These are phyloP conservation scores for Pelagia noctiluca DNA, from an alignment of 30 jellyfish, hydroid and myxozoan species.

Conservation along the genomic window DNA sequence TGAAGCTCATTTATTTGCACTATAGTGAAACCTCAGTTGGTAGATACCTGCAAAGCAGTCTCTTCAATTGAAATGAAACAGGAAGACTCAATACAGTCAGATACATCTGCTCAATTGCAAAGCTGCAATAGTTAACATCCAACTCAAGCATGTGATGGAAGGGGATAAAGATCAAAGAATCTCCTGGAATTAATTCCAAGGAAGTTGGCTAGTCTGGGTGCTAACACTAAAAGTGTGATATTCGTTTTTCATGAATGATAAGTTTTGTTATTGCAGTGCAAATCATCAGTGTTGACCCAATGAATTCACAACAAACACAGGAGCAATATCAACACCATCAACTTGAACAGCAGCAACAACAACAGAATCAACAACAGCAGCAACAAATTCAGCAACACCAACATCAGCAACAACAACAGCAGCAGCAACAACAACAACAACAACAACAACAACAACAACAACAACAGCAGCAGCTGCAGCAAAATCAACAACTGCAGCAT, in stretches of 20 bases:
- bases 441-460: slow-evolving; percentile 72
- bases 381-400: slow-evolving; percentile 22
- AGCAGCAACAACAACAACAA: slow-evolving; percentile 18
- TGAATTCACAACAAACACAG: slow-evolving; percentile 1
- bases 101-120: no score
- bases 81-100: no score
- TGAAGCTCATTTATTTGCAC: no score
- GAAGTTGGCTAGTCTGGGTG: no score
- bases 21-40: no score
- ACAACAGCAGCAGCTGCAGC: slow-evolving; percentile 47
- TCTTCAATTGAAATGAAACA: no score
- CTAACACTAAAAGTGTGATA: no score
- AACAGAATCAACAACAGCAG: slow-evolving; percentile 11
- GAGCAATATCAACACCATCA: neutral
- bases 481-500: slow-evolving; percentile 41
- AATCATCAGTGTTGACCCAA: slow-evolving; percentile 23
- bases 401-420: slow-evolving; percentile 34
- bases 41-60: no score
- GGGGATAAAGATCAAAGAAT: no score
- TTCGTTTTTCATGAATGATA: slow-evolving; percentile 6
- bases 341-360: neutral
- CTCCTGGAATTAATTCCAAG: no score
- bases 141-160: no score
- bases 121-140: no score
- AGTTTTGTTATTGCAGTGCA: slow-evolving; percentile 19